Evolutionary conservation across 2,797 vertebrate genomes (phyloP), one percentile per base, ranked within the genome.

Genomic region (Synaphobranchus kaupii): DNA sequence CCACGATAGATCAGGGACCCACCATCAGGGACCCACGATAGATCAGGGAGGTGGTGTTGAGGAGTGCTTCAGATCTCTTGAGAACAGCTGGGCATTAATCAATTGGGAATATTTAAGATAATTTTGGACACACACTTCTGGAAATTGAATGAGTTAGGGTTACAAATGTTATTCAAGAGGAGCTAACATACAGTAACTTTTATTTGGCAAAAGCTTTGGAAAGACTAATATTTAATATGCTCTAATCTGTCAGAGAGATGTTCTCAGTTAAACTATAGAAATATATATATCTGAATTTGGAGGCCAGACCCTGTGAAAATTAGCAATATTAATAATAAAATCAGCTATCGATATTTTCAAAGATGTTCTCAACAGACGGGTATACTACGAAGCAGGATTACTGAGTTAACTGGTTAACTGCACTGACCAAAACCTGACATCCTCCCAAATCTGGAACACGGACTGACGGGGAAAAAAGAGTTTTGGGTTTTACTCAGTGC

Each of bases 81-180:
- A 71, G n/a, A 31, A 71, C 9, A 31, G 68, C 9, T 10, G 68
- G 9, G 68, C 3, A n/a, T 71, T 71, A 71, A 12, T 71, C n/a
- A 4, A 10, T 34, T 31, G 28, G 68, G 28, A 71, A 10, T 31
- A n/a, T 31, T n/a, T 10, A 8, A 10, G 22, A n/a, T 71, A 5
- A 71, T 71, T 15, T 71, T n/a, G 68, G 68, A n/a, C 68, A 71
- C 10, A 71, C 68, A 71, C 68, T 71, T n/a, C 68, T 31, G 68
- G 58, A 60, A 60, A 60, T 9, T 60, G 22, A 10, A 10, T 10
- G 17, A 56, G 3, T 9, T 10, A 56, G 20, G 58, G 58, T 17
- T 17, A 60, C 15, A 7, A 1, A 52, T 52, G 50, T 52, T 52
- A 52, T 52, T 52, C 50, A 52, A 52, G 5, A 52, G 10, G 0